These are phyloP conservation scores for Parazoanthus swiftii DNA, from an alignment of 92 coral and sea anemone genomes.

Conservation along the genomic window DNA sequence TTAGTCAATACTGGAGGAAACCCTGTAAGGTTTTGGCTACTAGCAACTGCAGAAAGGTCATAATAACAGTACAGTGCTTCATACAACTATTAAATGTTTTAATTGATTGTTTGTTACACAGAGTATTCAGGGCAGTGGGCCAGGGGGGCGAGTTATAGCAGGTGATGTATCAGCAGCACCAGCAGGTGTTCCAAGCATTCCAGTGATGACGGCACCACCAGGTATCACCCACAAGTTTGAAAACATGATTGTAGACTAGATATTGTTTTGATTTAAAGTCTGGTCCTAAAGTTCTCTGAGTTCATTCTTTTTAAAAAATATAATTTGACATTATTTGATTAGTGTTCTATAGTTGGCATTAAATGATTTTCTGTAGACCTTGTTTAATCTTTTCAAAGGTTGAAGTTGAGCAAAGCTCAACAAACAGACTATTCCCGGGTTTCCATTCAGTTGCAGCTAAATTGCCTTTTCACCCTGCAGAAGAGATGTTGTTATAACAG, in stretches of 20 bases:
- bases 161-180: constrained; percentile 65
- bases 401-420: too few relatives aligned
- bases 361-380: not conserved
- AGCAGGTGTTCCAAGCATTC: constrained; percentile 48
- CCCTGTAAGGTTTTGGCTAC: not conserved
- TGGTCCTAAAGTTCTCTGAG: too few relatives aligned
- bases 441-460: too few relatives aligned
- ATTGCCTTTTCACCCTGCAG: too few relatives aligned
- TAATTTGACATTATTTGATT: too few relatives aligned
- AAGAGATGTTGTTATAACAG: too few relatives aligned
- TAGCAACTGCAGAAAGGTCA: not conserved
- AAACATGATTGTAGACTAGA: not conserved
- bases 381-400: too few relatives aligned
- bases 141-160: constrained; percentile 86
- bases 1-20: too few relatives aligned
- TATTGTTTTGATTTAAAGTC: too few relatives aligned
- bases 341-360: not conserved
- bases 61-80: not conserved
- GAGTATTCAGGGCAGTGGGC: constrained; percentile 85
- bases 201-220: constrained; percentile 44
- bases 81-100: not conserved
- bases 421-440: too few relatives aligned
- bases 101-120: constrained; percentile 9
- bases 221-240: constrained; percentile 23
- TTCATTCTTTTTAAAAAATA: too few relatives aligned